Evolutionary conservation across 2,888 invertebrate genomes (phyloP).

Genomic region (Bimastos eiseni): DNA sequence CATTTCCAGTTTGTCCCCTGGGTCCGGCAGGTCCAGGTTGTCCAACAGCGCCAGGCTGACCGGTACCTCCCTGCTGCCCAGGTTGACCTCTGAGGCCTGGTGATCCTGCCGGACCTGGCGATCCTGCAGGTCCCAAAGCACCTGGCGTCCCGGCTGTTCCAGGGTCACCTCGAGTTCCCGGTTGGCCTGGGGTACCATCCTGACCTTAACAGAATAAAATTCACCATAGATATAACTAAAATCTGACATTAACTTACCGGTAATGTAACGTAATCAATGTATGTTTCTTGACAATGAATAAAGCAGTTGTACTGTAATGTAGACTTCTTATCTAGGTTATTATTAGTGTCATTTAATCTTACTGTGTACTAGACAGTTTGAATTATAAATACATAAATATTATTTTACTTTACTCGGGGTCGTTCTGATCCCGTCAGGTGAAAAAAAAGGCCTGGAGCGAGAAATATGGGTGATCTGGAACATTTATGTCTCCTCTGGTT

Average conservation of each 20-base stretch:
- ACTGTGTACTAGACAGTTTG: too few species aligned
- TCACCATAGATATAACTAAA: not conserved
- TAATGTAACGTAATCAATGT: not conserved
- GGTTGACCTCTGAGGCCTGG: slow-evolving; percentile 32
- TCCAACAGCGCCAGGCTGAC: slow-evolving; percentile 48
- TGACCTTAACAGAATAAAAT: not conserved
- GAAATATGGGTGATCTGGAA: too few species aligned
- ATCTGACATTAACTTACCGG: not conserved
- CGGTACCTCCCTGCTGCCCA: slow-evolving; percentile 37
- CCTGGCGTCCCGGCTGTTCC: slow-evolving; percentile 33
- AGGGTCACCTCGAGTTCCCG: slow-evolving; percentile 32
- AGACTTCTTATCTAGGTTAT: too few species aligned
- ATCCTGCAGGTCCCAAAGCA: slow-evolving; percentile 25
- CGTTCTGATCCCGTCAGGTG: too few species aligned
- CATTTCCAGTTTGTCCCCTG: slow-evolving; percentile 31
- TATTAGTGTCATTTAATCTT: too few species aligned
- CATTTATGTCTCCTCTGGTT: too few species aligned
- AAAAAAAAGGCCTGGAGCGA: too few species aligned
- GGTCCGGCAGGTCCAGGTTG: slow-evolving; percentile 30
- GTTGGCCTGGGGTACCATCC: slow-evolving; percentile 30
- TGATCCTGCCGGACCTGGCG: slow-evolving; percentile 30
- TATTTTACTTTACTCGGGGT: too few species aligned
- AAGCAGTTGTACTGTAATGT: too few species aligned
- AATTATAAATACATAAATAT: too few species aligned
- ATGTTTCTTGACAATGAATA: too few species aligned